Evolutionary conservation across 2,113 vertebrate species (phyloP), one percentile per base, ranked within the genome.

Genomic region (Gymnocephalus cernua): DNA sequence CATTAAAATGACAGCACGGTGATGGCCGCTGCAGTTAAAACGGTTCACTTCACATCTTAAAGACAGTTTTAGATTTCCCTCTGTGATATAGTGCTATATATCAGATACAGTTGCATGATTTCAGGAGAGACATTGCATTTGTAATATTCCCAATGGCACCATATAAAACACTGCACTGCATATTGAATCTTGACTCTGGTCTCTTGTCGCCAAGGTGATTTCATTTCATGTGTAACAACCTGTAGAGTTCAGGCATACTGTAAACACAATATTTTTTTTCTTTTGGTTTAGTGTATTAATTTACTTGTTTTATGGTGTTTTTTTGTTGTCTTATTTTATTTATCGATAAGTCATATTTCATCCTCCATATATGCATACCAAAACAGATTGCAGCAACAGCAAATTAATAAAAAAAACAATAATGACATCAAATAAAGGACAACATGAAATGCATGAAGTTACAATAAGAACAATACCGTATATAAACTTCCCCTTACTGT

Each of bases 171-270:
- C 57, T 41, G 5, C 57, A 57, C 48, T 48, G 57, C 47, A 38
- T 58, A 50, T 65, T 70, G 48, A 82, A 50, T 63, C 27, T 48
- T 64, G 45, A 27, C 44, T 54, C 53, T 0, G 45, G 25, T 62
- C 64, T 53, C 44, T 66, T 72, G 35, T 45, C 77, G 32, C 45
- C 3, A 1, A 44, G 7, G n/a, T 27, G 41, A 45, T 70, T 75
- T 75, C 1, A 47, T 67, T 59, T 64, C 21, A 54, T 44, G 29
- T 35, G n/a, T n/a, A 75, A 57, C 83, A 72, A 66, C 83, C 54
- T 47, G 53, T 65, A 35, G 77, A 35, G 58, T 61, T 61, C 27
- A 71, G 13, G 16, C 16, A n/a, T 11, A 6, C 4, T 54, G 4
- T 54, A n/a, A 68, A 74, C 50, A 45, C 2, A 19, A 2, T 19